Conservation (phyloP, 2,113 vertebrate genomes). For the Cinclus cinclus region DNA sequence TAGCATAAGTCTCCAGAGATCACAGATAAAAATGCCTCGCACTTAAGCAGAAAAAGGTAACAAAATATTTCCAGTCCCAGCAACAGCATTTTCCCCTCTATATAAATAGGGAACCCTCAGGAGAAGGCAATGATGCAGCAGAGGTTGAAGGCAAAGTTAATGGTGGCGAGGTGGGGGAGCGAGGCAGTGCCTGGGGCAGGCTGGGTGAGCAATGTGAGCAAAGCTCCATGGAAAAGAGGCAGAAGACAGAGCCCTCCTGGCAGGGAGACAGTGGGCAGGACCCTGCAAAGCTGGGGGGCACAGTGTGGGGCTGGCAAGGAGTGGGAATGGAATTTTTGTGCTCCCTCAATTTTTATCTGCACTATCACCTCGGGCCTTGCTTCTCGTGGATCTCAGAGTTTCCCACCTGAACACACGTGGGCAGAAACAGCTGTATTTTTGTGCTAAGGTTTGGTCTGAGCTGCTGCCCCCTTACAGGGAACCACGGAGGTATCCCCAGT, state of each 20-base stretch:
- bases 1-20: conserved; percentile 74
- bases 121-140: conserved; percentile 59
- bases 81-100: conserved; percentile 68
- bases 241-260: not conserved
- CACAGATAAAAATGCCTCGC: conserved; percentile 70
- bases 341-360: not conserved
- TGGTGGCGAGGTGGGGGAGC: not conserved
- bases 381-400: not conserved
- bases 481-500: not conserved
- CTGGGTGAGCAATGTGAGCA: not conserved
- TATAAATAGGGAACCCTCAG: conserved; percentile 74
- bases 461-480: not conserved
- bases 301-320: accelerated
- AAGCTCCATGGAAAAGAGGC: not conserved
- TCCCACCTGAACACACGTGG: not conserved
- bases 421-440: not conserved
- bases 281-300: not conserved
- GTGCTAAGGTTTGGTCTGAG: not conserved
- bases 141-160: conserved; percentile 38
- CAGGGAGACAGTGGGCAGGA: not conserved
- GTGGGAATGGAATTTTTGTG: not conserved
- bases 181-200: not conserved
- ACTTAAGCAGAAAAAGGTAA: conserved; percentile 66
- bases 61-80: conserved; percentile 75
- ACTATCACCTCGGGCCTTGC: not conserved